These are phyloP conservation scores for Odontamblyopus lacepedii DNA, from an alignment of 2,797 vertebrate genomes.

Conservation along the genomic window DNA sequence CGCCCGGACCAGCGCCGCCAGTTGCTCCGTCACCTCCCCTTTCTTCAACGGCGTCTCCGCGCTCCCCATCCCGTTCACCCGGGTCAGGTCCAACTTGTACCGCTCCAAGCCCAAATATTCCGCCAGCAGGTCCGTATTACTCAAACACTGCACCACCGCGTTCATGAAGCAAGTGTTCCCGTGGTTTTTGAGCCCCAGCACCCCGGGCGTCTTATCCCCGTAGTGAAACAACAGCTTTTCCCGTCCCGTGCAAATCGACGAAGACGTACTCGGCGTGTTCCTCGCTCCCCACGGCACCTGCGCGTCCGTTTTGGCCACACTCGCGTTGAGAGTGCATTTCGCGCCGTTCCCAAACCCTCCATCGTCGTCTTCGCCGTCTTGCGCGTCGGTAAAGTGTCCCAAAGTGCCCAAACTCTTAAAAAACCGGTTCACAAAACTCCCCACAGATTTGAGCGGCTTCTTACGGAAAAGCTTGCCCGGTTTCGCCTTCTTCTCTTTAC, in stretches of 20 bases:
- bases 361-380: constrained; percentile 80
- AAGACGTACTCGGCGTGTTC: constrained; percentile 52
- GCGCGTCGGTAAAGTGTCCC: constrained; percentile 71
- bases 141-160: constrained; percentile 94
- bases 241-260: constrained; percentile 56
- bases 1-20: constrained; percentile 88
- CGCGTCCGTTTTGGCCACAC: constrained; percentile 50
- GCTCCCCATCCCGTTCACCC: constrained; percentile 44
- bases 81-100: constrained; percentile 70
- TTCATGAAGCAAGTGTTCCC: constrained; percentile 99
- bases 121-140: constrained; percentile 92
- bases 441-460: constrained; percentile 78
- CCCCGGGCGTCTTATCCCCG: constrained; percentile 83
- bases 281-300: constrained; percentile 33
- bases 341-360: constrained; percentile 79
- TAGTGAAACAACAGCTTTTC: constrained; percentile 70
- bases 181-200: constrained; percentile 91
- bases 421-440: constrained; percentile 80
- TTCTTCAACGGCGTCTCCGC: constrained; percentile 36
- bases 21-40: constrained; percentile 87
- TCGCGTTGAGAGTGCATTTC: constrained; percentile 71
- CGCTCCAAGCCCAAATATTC: constrained; percentile 87
- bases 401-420: constrained; percentile 84
- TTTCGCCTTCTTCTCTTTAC: constrained; percentile 69
- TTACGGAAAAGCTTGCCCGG: constrained; percentile 74